Evolutionary conservation across 2,797 vertebrate species (phyloP), one percentile per base, ranked within the genome.

Genomic region (Labeo calbasu): DNA sequence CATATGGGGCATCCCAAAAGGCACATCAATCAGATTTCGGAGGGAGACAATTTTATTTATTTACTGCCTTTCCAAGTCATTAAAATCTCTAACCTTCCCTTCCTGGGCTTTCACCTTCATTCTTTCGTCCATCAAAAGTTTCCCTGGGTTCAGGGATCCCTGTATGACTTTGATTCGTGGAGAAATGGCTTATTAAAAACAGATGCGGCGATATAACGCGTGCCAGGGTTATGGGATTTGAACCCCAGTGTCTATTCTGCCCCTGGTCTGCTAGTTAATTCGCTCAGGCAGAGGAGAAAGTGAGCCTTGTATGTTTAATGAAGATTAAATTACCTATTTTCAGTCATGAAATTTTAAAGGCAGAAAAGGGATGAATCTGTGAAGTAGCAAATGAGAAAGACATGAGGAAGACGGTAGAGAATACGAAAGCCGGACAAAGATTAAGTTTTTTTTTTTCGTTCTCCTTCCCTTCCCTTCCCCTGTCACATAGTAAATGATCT

Each of bases 261-360:
- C 11, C 28, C 40, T 9, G 66, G 88, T 87, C 84, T 85, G 14
- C 84, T 83, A 88, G 90, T 92, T 93, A 92, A 94, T 93, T 93
- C 91, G 85, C 85, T 69, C 73, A 82, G 77, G 88, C 91, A 86
- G 89, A 90, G 88, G 66, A 68, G 55, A 87, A 86, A 87, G 82
- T 86, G 86, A 68, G 87, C 87, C 86, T 89, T 92, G 89, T 92
- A 94, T 91, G 89, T 95, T 93, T 94, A 94, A 94, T 93, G 91
- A 95, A 93, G 91, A 93, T 93, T 93, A 93, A 94, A 94, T 92
- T 91, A 95, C 91, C 89, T 92, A 92, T 93, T 94, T 94, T 94
- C 88, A 85, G 83, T 93, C 92, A 93, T 95, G 88, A 93, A 93
- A 92, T 84, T 92, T 93, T 92, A 87, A 94, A 87, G 61, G 75